phyloP scores from a whole-genome alignment of 2,113 vertebrate species.

The Pholis gunnellus region DNA sequence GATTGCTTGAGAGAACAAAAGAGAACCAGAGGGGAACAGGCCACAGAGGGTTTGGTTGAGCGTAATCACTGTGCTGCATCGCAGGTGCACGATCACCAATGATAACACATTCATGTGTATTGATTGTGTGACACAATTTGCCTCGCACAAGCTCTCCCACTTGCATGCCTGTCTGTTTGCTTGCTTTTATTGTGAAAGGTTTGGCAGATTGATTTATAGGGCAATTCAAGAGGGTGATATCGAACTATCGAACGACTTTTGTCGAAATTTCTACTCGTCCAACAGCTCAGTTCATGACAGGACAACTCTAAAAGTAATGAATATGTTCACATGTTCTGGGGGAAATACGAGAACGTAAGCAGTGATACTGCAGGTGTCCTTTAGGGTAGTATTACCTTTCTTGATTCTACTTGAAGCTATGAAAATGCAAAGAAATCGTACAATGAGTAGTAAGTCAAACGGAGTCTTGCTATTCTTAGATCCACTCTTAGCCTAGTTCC shows the following conservation, averaged over 20 bases:
- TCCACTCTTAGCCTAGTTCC: background rate
- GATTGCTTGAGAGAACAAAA: constrained; percentile 44
- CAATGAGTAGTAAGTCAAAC: background rate
- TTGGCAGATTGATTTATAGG: constrained; percentile 4
- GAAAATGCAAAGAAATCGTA: background rate
- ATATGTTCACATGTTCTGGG: background rate
- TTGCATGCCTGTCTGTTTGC: constrained; percentile 2
- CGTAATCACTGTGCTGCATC: constrained; percentile 41
- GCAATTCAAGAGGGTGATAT: background rate
- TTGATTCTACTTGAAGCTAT: background rate
- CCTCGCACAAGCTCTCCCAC: background rate
- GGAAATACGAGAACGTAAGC: background rate
- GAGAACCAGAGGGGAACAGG: background rate
- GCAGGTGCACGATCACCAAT: constrained; percentile 50
- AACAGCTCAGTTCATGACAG: background rate
- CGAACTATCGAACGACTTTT: background rate
- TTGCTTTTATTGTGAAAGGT: constrained; percentile 19
- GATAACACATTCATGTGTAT: constrained; percentile 42
- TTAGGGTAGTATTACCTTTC: too few species aligned
- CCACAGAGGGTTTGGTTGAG: constrained; percentile 19
- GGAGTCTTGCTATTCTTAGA: background rate
- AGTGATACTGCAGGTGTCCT: background rate
- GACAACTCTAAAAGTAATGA: background rate
- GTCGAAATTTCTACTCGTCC: background rate
- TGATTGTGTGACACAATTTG: constrained; percentile 11